Conservation (phyloP, 2,888 invertebrate species). For the Lasius platythorax region DNA sequence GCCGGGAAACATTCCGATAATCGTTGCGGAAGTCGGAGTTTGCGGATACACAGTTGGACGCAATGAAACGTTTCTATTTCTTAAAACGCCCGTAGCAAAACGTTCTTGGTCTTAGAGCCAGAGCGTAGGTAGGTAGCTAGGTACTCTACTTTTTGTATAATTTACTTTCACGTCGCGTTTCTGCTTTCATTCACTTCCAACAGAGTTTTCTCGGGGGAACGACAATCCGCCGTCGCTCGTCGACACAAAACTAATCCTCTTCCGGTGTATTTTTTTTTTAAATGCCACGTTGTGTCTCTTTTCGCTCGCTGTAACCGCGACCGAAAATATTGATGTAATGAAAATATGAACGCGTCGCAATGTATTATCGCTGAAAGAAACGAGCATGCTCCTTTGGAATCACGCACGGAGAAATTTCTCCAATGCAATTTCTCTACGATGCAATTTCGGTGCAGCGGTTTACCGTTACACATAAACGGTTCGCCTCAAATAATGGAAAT, state of each 20-base stretch:
- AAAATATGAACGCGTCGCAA: conserved; percentile 9
- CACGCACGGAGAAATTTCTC: not conserved
- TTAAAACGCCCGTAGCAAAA: conserved; percentile 41
- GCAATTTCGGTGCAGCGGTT: not conserved
- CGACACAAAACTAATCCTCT: conserved; percentile 60
- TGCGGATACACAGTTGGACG: conserved; percentile 27
- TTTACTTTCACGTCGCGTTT: conserved; percentile 73
- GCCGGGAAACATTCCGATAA: conserved; percentile 11
- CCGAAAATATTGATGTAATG: conserved; percentile 39
- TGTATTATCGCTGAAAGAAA: not conserved
- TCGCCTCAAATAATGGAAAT: not conserved
- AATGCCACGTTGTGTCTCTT: conserved; percentile 25
- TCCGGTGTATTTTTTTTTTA: conserved; percentile 33
- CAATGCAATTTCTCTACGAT: conserved; percentile 2
- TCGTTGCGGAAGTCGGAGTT: conserved; percentile 11
- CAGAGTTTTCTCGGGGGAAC: conserved; percentile 46
- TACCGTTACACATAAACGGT: not conserved
- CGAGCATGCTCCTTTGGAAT: not conserved
- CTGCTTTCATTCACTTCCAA: conserved; percentile 69
- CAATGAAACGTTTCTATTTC: conserved; percentile 52
- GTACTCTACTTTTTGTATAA: conserved; percentile 68
- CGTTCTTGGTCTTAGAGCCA: conserved; percentile 36
- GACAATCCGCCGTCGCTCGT: conserved; percentile 9
- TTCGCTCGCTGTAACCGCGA: not conserved
- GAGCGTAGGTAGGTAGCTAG: not conserved